Evolutionary conservation across 2,888 invertebrate genomes (phyloP).

Genomic region (Trachelus stipa): DNA sequence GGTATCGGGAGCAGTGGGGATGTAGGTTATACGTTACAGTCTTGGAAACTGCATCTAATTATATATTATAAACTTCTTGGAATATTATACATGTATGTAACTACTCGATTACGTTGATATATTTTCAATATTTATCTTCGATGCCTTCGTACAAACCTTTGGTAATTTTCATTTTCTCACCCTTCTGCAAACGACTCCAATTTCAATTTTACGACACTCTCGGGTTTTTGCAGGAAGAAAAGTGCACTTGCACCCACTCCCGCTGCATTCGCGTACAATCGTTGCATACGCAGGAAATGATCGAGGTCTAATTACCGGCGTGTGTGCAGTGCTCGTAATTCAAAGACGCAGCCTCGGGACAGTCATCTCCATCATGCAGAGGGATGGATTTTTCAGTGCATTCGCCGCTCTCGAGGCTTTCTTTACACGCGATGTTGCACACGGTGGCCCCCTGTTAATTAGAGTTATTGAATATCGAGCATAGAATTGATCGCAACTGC

Average conservation of each 20-base stretch:
- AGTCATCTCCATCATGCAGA: slow-evolving; percentile 18
- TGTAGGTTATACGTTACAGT: neutral
- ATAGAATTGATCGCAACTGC: slow-evolving; percentile 31
- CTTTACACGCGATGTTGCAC: neutral
- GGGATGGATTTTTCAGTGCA: neutral
- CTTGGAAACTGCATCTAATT: neutral
- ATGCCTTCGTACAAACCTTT: neutral
- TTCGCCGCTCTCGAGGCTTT: neutral
- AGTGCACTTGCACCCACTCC: neutral
- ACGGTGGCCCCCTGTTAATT: slow-evolving; percentile 17
- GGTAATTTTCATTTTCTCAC: neutral
- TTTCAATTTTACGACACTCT: neutral
- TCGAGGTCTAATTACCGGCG: slow-evolving; percentile 18
- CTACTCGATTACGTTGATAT: neutral
- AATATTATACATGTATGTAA: neutral
- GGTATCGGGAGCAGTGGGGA: neutral
- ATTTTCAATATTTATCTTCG: neutral
- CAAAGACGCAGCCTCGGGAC: slow-evolving; percentile 15
- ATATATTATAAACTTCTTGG: neutral
- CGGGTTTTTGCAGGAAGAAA: neutral
- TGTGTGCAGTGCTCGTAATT: slow-evolving; percentile 12
- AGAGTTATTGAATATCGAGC: slow-evolving; percentile 37
- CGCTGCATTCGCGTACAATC: neutral
- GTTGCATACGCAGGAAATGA: slow-evolving; percentile 11
- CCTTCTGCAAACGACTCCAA: neutral